These are phyloP conservation scores for Cyclophora punctaria DNA, from an alignment of 2,888 invertebrate species.

Conservation along the genomic window DNA sequence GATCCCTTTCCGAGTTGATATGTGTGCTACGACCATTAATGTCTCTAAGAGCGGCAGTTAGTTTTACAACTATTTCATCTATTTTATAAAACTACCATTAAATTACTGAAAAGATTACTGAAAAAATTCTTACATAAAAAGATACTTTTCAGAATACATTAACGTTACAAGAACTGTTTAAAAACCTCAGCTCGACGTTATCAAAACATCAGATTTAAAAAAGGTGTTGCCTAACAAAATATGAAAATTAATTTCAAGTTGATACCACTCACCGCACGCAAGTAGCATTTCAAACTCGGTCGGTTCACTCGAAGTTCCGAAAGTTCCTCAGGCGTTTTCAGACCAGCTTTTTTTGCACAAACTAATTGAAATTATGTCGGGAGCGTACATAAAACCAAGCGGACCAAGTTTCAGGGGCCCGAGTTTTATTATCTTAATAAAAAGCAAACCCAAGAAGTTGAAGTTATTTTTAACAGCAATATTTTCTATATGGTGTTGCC, in stretches of 20 bases:
- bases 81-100: too few species aligned
- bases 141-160: too few species aligned
- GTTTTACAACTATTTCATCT: too few species aligned
- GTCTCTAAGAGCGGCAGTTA: too few species aligned
- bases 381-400: slow-evolving; percentile 22
- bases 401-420: slow-evolving; percentile 30
- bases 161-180: too few species aligned
- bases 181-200: too few species aligned
- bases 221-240: neutral
- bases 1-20: too few species aligned
- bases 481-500: slow-evolving; percentile 41
- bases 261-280: slow-evolving; percentile 4
- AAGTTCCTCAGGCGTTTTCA: slow-evolving; percentile 15
- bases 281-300: slow-evolving; percentile 3
- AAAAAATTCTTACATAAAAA: too few species aligned
- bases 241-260: slow-evolving; percentile 1
- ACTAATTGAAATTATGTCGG: slow-evolving; percentile 47
- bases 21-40: too few species aligned
- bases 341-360: slow-evolving; percentile 20
- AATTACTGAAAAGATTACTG: too few species aligned
- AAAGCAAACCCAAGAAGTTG: slow-evolving; percentile 28
- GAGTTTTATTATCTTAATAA: slow-evolving; percentile 47
- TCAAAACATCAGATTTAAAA: neutral
- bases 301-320: slow-evolving; percentile 12
- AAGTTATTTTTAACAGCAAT: slow-evolving; percentile 34